Base-by-base conservation (phyloP, 2,888 invertebrate species). In the Ceriagrion tenellum region DNA sequence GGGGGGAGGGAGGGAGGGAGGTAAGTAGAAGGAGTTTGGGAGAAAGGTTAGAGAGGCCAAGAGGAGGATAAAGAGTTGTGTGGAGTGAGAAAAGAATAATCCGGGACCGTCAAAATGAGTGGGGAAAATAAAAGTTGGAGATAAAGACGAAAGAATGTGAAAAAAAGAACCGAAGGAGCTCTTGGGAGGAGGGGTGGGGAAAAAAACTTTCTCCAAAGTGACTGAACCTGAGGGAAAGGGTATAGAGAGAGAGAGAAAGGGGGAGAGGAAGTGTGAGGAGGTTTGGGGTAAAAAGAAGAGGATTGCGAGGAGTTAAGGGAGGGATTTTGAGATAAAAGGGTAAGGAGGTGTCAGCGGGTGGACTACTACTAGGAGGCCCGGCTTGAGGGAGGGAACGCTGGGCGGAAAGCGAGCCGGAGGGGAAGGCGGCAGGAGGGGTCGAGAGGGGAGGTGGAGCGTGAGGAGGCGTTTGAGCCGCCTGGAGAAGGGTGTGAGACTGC, bases 251-350 rank as follows among this genome's bases (percentile, higher is more conserved):
- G 23, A 47, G 47, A 23, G 40, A 3, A 0, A 47, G 18, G 40
- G 23, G 35, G 88, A 16, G 26, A 47, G 88, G 88, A 47, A 40
- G 35, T 18, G 69, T 69, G 26, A 69, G 4, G 47, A 8, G 47
- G 47, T 47, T 47, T 47, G 47, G 69, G 35, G 47, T n/a, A n/a
- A 47, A 88, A 6, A 88, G 69, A 69, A 69, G 35, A 90, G 56
- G 59, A 6, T 74, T 93, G n/a, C 40, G 18, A 93, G 93, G 93
- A 93, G 93, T 93, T 93, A 59, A 81, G 47, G 69, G 69, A 93
- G 55, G 93, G 74, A 63, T 93, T 93, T 93, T 74, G 74, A 93
- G 93, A 93, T 93, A 91, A 93, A 93, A 63, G 91, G 93, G 63
- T 93, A 89, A 81, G 81, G 81, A 81, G 81, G 81, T 81, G 81